phyloP scores from a whole-genome alignment of 2,797 vertebrate species.

The Labroides dimidiatus region DNA sequence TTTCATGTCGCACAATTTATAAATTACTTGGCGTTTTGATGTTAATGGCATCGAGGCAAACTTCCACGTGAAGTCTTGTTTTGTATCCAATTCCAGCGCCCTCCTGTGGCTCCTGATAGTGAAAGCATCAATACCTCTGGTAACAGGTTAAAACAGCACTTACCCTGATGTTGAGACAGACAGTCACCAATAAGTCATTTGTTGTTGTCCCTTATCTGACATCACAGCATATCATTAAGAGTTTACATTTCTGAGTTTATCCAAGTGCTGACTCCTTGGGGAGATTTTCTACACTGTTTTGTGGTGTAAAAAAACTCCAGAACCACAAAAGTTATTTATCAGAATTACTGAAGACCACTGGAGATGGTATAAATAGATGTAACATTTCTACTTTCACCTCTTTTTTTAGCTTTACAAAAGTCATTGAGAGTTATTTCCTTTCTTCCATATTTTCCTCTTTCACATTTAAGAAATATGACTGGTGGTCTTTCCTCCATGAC shows the following conservation, averaged over 20 bases:
- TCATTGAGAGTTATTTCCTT: not conserved
- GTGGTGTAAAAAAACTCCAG: not conserved
- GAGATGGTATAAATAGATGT: conserved; percentile 7
- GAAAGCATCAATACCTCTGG: conserved; percentile 13
- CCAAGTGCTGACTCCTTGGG: too few relatives aligned
- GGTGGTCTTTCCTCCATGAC: conserved; percentile 41
- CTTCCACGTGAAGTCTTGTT: conserved; percentile 43
- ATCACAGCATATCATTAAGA: not conserved
- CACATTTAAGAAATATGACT: conserved; percentile 29
- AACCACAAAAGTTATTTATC: not conserved
- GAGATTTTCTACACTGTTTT: not conserved
- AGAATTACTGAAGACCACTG: conserved; percentile 1
- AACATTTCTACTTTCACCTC: not conserved
- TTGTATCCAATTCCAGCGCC: conserved; percentile 56
- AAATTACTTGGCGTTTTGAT: not conserved
- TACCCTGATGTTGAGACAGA: not conserved
- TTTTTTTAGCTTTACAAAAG: not conserved
- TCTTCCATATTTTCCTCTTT: conserved; percentile 27
- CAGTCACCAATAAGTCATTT: not conserved
- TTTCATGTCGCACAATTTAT: not conserved
- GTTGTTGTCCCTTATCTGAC: not conserved
- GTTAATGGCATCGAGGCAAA: conserved; percentile 36
- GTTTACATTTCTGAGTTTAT: not conserved
- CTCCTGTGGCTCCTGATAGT: conserved; percentile 51
- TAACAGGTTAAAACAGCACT: conserved; percentile 50